Evolutionary conservation across 92 coral and sea anemone genomes (phyloP), one percentile per base, ranked within the genome.

Genomic region (Heteractis magnifica): DNA sequence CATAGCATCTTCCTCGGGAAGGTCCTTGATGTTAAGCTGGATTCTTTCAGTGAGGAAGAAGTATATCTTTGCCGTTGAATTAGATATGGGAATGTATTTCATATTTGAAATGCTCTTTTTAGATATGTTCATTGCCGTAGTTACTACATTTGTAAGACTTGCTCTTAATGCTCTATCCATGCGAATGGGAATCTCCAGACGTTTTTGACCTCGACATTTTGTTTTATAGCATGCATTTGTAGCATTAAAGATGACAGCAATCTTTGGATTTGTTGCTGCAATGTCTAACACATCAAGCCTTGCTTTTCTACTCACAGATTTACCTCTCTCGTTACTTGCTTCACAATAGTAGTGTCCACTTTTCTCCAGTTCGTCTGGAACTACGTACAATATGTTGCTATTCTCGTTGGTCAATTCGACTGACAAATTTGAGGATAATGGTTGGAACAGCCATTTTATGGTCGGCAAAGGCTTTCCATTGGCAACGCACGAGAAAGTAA

Each of bases 321-420:
- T 41, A 44, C 88, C 91, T 23, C 84, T 55, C 13, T 52, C 62
- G 65, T 84, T 88, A 12, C 59, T 59, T 2, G 86, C 91, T 60
- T 84, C 91, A 68, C 91, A 88, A 64, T 79, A 88, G 62, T 88
- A 88, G 34, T 62, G 60, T 12, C 91, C 91, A 8, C 85, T 72
- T 51, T 83, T 86, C 19, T 48, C 50, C 9, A 75, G 50, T 44
- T 75, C 85, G 58, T 86, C 88, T 21, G 79, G 75, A 19, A 74
- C 79, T 53, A 84, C 55, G 75, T 76, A 79, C 51, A 88, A 51
- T 14, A 88, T 11, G 19, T 73, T 76, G 65, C 81, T 72, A 70
- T 77, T 70, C 68, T 84, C 78, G 56, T 84, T 76, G n/a, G 68
- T 72, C 23, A 88, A 21, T 10, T 71, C 65, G 9, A 71, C 48